Conservation (phyloP, 2,888 invertebrate genomes). For the Leptopilina syphax region DNA sequence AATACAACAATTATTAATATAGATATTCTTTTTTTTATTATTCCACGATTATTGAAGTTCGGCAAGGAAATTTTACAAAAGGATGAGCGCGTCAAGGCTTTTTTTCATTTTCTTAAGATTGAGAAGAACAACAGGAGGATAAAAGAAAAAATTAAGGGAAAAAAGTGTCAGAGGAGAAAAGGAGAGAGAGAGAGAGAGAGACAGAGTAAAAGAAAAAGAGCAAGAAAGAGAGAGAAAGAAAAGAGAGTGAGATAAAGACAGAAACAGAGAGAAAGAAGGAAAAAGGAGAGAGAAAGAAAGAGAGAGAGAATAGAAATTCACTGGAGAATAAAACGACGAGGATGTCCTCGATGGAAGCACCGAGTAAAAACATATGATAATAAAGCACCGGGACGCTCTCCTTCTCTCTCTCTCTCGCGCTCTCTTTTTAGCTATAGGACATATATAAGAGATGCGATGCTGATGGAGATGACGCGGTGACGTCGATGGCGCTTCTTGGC, state of each 20-base stretch:
- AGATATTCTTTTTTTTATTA: background rate
- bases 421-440: constrained; percentile 48
- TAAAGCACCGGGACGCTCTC: constrained; percentile 65
- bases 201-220: background rate
- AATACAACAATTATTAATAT: no score
- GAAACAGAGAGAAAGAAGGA: no score
- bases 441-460: constrained; percentile 54
- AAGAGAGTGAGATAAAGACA: no score
- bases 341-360: constrained; percentile 59
- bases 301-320: constrained; percentile 55
- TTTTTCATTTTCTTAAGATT: constrained; percentile 35
- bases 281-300: background rate
- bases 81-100: constrained; percentile 41
- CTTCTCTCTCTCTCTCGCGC: constrained; percentile 32
- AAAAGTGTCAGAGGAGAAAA: constrained; percentile 21
- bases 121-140: constrained; percentile 46
- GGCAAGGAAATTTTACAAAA: constrained; percentile 45
- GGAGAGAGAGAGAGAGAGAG: constrained; percentile 42
- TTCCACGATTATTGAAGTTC: constrained; percentile 45
- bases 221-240: no score
- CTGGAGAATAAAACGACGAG: constrained; percentile 56
- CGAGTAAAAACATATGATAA: constrained; percentile 72
- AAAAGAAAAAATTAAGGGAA: constrained; percentile 35
- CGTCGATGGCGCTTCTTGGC: constrained; percentile 55
- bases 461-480: constrained; percentile 59